Evolutionary conservation across 1,140 invertebrate genomes (phyloP).

Genomic region (Papilio helenus): DNA sequence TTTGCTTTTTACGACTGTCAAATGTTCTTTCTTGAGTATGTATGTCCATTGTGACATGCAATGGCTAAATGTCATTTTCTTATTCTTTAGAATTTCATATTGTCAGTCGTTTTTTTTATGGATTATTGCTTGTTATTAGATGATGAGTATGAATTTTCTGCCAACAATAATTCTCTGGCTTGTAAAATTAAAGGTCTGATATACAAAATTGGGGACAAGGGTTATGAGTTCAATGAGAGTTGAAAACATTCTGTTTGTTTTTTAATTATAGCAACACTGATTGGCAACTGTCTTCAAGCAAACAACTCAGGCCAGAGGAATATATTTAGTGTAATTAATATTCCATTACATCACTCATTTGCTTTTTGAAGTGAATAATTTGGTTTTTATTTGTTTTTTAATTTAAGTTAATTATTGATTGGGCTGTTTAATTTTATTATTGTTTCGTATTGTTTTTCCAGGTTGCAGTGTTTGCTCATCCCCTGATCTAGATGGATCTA

Average conservation of each 20-base stretch:
- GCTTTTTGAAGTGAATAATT: constrained; percentile 32
- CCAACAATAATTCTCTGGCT: constrained; percentile 33
- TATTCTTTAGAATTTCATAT: neutral
- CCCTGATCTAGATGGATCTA: constrained; percentile 78
- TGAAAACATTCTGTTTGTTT: neutral
- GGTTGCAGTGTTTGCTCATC: constrained; percentile 82
- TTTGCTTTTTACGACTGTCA: constrained; percentile 36
- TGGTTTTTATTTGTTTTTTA: constrained; percentile 8
- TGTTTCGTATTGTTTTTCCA: constrained; percentile 51
- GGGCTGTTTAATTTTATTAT: constrained; percentile 11
- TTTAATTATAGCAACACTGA: constrained; percentile 4
- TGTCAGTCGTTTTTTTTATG: constrained; percentile 5
- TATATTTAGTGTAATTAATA: constrained; percentile 24
- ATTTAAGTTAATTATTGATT: neutral
- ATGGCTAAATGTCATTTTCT: too few relatives aligned
- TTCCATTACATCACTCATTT: constrained; percentile 27
- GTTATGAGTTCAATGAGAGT: neutral
- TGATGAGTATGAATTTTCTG: constrained; percentile 21
- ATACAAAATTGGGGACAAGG: neutral
- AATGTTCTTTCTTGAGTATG: neutral
- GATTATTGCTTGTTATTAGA: constrained; percentile 35
- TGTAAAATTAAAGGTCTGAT: neutral
- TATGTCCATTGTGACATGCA: neutral
- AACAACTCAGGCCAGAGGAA: constrained; percentile 28
- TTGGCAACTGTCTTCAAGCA: neutral